Base-by-base conservation (phyloP, 1,140 invertebrate genomes). In the Orchesella cincta region DNA sequence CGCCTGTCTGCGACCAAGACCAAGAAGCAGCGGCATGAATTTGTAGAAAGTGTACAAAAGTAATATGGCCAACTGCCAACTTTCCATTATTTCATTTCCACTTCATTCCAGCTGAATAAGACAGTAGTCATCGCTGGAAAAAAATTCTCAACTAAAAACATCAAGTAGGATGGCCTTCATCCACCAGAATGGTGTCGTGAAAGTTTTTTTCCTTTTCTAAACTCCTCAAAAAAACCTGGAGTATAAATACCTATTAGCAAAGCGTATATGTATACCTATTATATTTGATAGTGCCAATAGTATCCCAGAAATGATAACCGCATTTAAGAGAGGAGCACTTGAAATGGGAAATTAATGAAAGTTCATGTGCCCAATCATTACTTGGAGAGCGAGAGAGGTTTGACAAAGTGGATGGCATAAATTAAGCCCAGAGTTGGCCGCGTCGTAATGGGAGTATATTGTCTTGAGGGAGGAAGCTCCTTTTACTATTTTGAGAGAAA, bases 1-100 rank as follows among this genome's bases (percentile, higher is more conserved):
- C n/a, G n/a, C n/a, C n/a, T n/a, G n/a, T n/a, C 18, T 46, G 39
- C 18, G 39, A 8, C 18, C 18, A 57, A 26, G 52, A 14, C 8
- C 8, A 57, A 14, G 52, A 57, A 57, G 52, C 8, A 26, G 23
- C 8, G 20, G 23, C 5, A n/a, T 57, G 52, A 57, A 57, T 57
- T 57, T 8, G 8, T 5, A 3, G 23, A 57, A 57, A 57, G 52
- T 57, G 52, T n/a, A 67, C 31, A 67, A 67, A 67, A 67, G 62
- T 67, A 67, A 67, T 67, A 67, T 67, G 62, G 62, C 62, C 12
- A 31, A 14, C 29, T 67, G 62, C 62, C 62, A 67, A 67, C 62
- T 67, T 67, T 23, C 62, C 62, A 67, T 67, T 67, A 67, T 67
- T 67, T 67, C 62, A 67, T 67, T 67, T 67, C 62, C 62, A 67